Base-by-base conservation (phyloP, 2,113 vertebrate species). In the Chlorodrepanis virens region DNA sequence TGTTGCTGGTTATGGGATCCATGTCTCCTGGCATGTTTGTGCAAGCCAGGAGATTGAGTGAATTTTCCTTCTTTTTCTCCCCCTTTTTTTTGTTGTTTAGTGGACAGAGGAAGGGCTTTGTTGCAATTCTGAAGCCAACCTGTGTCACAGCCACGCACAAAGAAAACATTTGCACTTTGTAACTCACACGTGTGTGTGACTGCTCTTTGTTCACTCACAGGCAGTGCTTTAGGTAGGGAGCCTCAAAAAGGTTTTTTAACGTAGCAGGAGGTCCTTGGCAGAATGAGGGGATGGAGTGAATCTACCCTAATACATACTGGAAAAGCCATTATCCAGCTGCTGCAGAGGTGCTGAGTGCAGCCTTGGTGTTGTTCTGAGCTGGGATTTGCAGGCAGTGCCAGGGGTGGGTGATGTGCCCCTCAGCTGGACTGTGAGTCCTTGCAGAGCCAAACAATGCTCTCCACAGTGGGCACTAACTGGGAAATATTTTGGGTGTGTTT, bases 111-210 rank as follows among this genome's bases (percentile, higher is more conserved):
- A 31, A 25, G 29, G 27, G 44, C 25, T 76, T 44, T 52, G 21
- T 72, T 57, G 21, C 0, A 0, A 5, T 69, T 64, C 64, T 63
- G 53, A 49, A 88, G 40, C 57, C 54, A 60, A 2, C 22, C 42
- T 21, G 16, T 52, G 42, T 69, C 63, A 14, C 37, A 80, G 0
- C 19, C 59, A 8, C 0, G 0, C 8, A 6, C 40, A 28, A 18
- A 47, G 70, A 44, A 63, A 74, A 53, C 5, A 10, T 78, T 59
- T 77, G 50, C 20, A 2, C 28, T 90, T 80, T 33, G 17, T 64
- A n/a, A 52, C 76, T 44, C 47, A 9, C 45, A 35, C 35, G 35
- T 35, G 35, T 35, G 35, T 35, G 35, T 35, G 35, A 35, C 35
- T 35, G 35, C 42, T 50, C 16, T 57, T 53, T 10, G 14, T 37